These are phyloP conservation scores for Amphiprion ocellaris DNA, from an alignment of 2,113 vertebrate genomes.

Conservation along the genomic window DNA sequence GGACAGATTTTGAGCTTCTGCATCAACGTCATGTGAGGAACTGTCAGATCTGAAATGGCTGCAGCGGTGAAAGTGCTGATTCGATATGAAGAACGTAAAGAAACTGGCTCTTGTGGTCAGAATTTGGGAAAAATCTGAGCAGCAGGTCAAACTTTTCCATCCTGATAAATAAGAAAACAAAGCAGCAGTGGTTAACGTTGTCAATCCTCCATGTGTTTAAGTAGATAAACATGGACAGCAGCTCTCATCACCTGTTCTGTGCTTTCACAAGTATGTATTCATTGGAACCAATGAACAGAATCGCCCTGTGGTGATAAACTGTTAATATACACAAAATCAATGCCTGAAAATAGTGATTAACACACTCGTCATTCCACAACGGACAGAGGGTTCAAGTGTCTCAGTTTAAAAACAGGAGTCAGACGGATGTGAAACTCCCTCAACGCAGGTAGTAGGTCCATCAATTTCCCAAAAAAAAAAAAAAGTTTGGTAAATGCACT, in stretches of 20 bases:
- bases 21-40: neutral
- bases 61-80: neutral
- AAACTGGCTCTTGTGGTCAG: neutral
- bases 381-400: conserved; percentile 37
- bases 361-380: conserved; percentile 24
- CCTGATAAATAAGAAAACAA: conserved; percentile 41
- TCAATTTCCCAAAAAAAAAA: conserved; percentile 18
- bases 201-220: neutral
- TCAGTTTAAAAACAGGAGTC: conserved; percentile 37
- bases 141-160: conserved; percentile 21
- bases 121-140: neutral
- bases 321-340: conserved; percentile 35
- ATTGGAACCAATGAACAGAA: neutral
- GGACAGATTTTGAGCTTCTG: conserved; percentile 7
- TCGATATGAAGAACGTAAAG: neutral
- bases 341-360: conserved; percentile 39
- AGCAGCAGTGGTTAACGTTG: conserved; percentile 29
- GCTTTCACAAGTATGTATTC: conserved; percentile 4
- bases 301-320: conserved; percentile 7
- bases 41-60: conserved; percentile 4
- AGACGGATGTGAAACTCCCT: neutral
- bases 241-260: conserved; percentile 16
- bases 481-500: conserved; percentile 47
- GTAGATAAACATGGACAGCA: conserved; percentile 7
- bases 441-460: conserved; percentile 38